These are phyloP conservation scores for Ailurus styani DNA, from an alignment of 2,113 vertebrate species.

Conservation along the genomic window DNA sequence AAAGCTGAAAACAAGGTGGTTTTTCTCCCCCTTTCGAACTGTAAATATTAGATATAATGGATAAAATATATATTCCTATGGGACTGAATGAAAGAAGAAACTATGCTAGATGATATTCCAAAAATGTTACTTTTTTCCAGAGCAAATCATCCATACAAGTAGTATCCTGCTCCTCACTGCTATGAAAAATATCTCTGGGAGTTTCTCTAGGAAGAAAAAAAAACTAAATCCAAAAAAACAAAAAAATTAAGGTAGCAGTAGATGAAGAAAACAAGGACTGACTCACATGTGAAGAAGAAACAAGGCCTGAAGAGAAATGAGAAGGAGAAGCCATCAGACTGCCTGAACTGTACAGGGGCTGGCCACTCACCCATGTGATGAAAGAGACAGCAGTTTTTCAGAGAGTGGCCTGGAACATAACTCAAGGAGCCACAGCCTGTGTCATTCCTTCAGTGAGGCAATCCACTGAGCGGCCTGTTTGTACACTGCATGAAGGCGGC, in stretches of 20 bases:
- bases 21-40: neutral
- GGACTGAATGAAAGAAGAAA: neutral
- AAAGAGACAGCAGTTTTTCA: neutral
- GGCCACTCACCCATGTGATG: neutral
- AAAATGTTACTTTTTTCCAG: neutral
- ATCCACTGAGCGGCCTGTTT: neutral
- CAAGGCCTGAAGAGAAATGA: neutral
- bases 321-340: neutral
- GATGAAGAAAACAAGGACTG: neutral
- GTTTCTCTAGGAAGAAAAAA: neutral
- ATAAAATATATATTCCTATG: neutral
- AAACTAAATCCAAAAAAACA: neutral
- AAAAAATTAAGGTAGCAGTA: neutral
- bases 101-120: neutral
- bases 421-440: neutral
- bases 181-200: neutral
- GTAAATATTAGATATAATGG: neutral
- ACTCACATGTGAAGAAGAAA: neutral
- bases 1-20: neutral
- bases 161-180: neutral
- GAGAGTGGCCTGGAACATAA: neutral
- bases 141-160: neutral
- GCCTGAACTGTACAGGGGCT: neutral
- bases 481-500: neutral
- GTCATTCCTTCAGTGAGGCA: neutral